These are phyloP conservation scores for Cerceris rybyensis DNA, from an alignment of 2,888 invertebrate genomes.

Conservation along the genomic window DNA sequence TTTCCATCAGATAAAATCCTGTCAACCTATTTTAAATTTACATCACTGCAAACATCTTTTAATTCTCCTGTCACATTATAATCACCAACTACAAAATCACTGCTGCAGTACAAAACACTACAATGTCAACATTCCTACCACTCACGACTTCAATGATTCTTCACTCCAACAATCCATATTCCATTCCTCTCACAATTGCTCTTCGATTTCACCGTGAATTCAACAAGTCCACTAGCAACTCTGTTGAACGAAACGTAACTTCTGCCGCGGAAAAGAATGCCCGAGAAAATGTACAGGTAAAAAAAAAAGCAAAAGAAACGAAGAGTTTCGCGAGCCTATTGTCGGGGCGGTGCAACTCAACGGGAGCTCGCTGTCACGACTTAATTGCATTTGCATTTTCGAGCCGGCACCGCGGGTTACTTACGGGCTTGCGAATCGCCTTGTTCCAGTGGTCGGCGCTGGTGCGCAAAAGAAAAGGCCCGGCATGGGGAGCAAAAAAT, in stretches of 20 bases:
- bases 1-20: no score
- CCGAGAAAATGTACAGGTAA: background rate
- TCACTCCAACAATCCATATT: background rate
- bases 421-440: slow-evolving; percentile 40
- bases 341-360: background rate
- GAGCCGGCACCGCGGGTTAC: slow-evolving; percentile 30
- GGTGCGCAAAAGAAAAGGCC: slow-evolving; percentile 9
- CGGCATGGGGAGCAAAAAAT: slow-evolving; percentile 1
- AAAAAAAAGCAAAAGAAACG: background rate
- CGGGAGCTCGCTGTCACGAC: slow-evolving; percentile 13
- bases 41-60: no score
- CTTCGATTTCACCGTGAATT: slow-evolving; percentile 17
- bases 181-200: slow-evolving; percentile 14
- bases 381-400: slow-evolving; percentile 71
- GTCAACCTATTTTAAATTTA: no score
- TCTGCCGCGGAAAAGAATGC: background rate
- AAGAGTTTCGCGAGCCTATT: slow-evolving; percentile 3
- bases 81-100: no score
- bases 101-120: no score
- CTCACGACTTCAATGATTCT: background rate
- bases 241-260: background rate
- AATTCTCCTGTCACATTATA: no score
- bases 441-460: slow-evolving; percentile 39
- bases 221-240: slow-evolving; percentile 32
- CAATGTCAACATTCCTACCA: no score